Base-by-base conservation (phyloP, 2,888 invertebrate genomes). In the Xanthostigma xanthostigma region DNA sequence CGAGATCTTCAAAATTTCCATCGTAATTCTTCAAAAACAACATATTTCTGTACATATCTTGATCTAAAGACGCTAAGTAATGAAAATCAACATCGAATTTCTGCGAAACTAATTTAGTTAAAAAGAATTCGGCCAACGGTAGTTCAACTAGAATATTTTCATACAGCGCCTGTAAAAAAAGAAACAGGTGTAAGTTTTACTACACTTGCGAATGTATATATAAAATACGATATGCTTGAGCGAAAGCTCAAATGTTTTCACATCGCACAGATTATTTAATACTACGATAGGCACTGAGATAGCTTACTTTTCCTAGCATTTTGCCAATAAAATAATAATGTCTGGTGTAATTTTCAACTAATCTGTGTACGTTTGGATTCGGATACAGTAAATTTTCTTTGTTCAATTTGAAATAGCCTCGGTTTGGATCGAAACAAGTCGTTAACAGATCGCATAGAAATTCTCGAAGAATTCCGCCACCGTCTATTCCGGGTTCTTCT, bases 401-500 rank as follows among this genome's bases (percentile, higher is more conserved):
- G 5, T 95, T 95, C 36, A 92, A 66, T 50, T 76, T 71, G 64
- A 95, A 95, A 63, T 97, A 84, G 0, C 97, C 97, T 48, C 96
- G 74, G 65, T 95, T 95, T 0, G 97, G 95, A 71, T 97, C 95
- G 62, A 96, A 96, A 1, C 90, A 89, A 0, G 94, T 91, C 74
- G 91, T 93, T 34, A 97, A 74, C 9, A 97, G 72, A 65, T 96
- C 95, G 1, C 88, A 86, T 3, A 97, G 72, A 64, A 97, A 97
- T 66, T 98, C 98, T 43, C 96, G 76, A 62, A 95, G 94, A 11
- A 98, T 78, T 0, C 97, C 97, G 2, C 97, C 97, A 2, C 97
- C 97, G 64, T 98, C 98, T 2, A 97, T 89, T 0, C 97, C 98
- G 0, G 92, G 92, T 65, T 98, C 97, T 58, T 92, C 89, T 11